Conservation (phyloP, 2,888 invertebrate genomes). For the Altica lythri region DNA sequence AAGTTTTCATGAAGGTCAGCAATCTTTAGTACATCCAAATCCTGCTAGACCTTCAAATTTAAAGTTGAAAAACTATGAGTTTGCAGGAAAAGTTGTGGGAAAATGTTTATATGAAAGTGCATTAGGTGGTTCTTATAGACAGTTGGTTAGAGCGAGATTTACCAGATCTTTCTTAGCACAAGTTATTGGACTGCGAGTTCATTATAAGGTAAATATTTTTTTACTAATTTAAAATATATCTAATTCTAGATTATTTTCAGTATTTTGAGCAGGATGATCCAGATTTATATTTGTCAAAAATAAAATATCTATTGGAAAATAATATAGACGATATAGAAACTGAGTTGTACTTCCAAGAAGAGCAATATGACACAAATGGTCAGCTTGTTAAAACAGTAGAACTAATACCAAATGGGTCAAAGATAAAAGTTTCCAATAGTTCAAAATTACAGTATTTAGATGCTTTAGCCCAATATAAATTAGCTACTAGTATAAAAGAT, state of each 20-base stretch:
- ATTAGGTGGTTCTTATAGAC: conserved; percentile 85
- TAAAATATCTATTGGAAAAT: conserved; percentile 89
- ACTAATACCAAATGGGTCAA: conserved; percentile 81
- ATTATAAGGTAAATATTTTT: conserved; percentile 75
- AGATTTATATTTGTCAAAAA: conserved; percentile 89
- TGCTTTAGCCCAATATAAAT: conserved; percentile 84
- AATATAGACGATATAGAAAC: conserved; percentile 80
- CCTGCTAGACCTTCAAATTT: conserved; percentile 74
- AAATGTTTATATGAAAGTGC: conserved; percentile 95
- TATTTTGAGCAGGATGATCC: conserved; percentile 97
- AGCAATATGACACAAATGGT: conserved; percentile 80
- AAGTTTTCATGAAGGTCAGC: conserved; percentile 83
- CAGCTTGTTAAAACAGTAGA: conserved; percentile 79
- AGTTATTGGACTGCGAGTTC: conserved; percentile 89
- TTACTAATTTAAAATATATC: background rate
- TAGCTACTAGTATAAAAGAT: conserved; percentile 78
- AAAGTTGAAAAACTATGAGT: conserved; percentile 88
- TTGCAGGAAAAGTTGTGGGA: conserved; percentile 91
- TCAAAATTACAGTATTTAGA: conserved; percentile 85
- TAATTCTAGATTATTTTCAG: conserved; percentile 57
- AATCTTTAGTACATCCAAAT: conserved; percentile 90
- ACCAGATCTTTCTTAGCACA: conserved; percentile 92
- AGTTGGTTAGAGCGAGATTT: conserved; percentile 87
- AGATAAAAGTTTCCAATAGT: conserved; percentile 73
- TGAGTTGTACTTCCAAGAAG: conserved; percentile 87